Evolutionary conservation across 1,140 invertebrate species (phyloP), one percentile per base, ranked within the genome.

Genomic region (Zaprionus africanus): DNA sequence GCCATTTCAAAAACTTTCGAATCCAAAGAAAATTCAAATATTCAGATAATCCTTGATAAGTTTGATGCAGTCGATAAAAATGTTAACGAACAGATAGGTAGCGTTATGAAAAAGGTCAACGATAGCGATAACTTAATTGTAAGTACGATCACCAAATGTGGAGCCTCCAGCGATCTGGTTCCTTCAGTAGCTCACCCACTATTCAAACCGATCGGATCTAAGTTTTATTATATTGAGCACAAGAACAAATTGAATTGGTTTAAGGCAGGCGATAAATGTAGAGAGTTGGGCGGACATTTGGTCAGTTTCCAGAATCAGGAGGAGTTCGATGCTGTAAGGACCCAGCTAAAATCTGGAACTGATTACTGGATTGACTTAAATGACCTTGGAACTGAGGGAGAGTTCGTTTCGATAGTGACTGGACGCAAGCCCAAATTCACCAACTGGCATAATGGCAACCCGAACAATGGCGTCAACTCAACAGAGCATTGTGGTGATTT

Each of bases 221-320:
- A 70, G 4, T 56, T 34, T 28, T 70, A 61, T 56, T 70, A 62
- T 56, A 56, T 70, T 43, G 67, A 43, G 38, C 15, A 17, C 4
- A 2, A 28, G 1, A 3, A 43, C 0, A 28, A 26, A 4, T 4
- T 61, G 3, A 53, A 31, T 5, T 70, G 67, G 67, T 43, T 62
- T 49, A 26, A 2, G 1, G 67, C 67, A 6, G n/a, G 11, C 17
- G 15, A 61, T 1, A 62, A 34, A 36, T 70, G 67, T 31, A 11
- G 4, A 0, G 6, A 9, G 6, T 22, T 43, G 2, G 49, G 34
- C 3, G 59, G 59, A 17, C 51, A 63, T 26, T 34, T 70, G 9
- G 59, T 12, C 7, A 61, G 49, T 46, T 24, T 70, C 4, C 5
- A 63, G 6, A 57, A 13, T 12, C 1, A 41, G 24, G 2, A 15